A percentile compares a stretch with the other conserved stretches of the same genome.
These are phyloP conservation scores for Junco hyemalis DNA, from an alignment of 2,113 vertebrate species.

Conservation along the genomic window DNA sequence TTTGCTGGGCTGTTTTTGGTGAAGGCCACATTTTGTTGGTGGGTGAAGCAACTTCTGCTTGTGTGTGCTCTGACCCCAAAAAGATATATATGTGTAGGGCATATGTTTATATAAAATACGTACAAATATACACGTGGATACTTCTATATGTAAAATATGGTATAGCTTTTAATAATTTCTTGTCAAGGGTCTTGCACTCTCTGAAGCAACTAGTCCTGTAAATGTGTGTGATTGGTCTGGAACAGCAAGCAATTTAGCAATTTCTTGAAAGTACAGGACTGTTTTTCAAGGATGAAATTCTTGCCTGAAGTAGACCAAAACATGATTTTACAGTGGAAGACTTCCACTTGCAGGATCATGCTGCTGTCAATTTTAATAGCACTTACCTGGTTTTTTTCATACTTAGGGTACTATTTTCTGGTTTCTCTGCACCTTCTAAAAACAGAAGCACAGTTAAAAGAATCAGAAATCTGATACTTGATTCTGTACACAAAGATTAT, in stretches of 20 bases:
- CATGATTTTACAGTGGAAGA: background rate
- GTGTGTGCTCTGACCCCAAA: background rate
- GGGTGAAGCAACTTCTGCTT: background rate
- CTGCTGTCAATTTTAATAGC: conserved; percentile 1
- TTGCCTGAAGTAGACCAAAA: background rate
- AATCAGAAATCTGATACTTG: background rate
- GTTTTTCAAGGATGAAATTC: conserved; percentile 31
- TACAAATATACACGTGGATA: background rate
- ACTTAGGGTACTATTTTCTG: background rate
- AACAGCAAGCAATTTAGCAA: conserved; percentile 42
- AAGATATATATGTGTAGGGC: background rate
- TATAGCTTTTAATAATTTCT: background rate
- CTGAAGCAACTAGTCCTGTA: background rate
- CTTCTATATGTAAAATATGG: background rate
- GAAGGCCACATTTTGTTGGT: fast-evolving
- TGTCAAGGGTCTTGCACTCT: background rate
- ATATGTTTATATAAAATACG: background rate
- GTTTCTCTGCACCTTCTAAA: background rate
- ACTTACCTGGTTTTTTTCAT: background rate
- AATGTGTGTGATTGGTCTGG: background rate
- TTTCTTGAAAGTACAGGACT: background rate
- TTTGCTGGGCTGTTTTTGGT: background rate
- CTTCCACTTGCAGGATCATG: background rate
- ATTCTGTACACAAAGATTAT: background rate
- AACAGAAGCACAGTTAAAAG: background rate